A percentile compares a stretch with the other conserved stretches of the same genome.
Evolutionary conservation across 2,888 invertebrate species (phyloP).

Genomic region (Ectemnius continuus): DNA sequence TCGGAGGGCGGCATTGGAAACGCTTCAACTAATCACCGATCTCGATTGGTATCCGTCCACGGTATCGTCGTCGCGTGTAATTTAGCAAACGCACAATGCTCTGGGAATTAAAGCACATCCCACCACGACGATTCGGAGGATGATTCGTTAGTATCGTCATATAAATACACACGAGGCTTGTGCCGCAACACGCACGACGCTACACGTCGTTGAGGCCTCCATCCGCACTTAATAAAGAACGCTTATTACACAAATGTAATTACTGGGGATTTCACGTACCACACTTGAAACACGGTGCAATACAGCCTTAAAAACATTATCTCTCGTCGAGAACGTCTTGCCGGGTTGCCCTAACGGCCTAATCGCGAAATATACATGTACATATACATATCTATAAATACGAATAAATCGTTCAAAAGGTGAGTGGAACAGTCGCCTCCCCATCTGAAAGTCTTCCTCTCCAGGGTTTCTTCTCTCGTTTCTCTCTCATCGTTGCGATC

Average conservation of each 20-base stretch:
- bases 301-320: constrained; percentile 65
- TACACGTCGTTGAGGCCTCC: constrained; percentile 43
- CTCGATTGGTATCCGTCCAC: constrained; percentile 4
- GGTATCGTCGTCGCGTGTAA: constrained; percentile 21
- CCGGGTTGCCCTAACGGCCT: constrained; percentile 32
- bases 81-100: constrained; percentile 33
- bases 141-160: constrained; percentile 23
- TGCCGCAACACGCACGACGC: constrained; percentile 23
- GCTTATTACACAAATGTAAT: constrained; percentile 75
- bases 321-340: constrained; percentile 48
- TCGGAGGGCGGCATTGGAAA: constrained; percentile 5
- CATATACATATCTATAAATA: constrained; percentile 45
- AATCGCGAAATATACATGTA: constrained; percentile 34
- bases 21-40: constrained; percentile 8
- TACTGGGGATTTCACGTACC: constrained; percentile 73
- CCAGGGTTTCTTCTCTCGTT: too few species aligned
- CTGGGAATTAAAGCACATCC: constrained; percentile 17
- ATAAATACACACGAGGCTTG: constrained; percentile 46
- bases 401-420: constrained; percentile 36
- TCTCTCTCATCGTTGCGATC: constrained; percentile 9
- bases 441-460: too few species aligned
- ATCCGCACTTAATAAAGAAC: constrained; percentile 50
- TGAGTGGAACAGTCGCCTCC: constrained; percentile 21
- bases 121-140: constrained; percentile 27
- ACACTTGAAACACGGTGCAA: constrained; percentile 69